Conservation (phyloP, 1,140 invertebrate genomes). For the Pristionchus pacificus region DNA sequence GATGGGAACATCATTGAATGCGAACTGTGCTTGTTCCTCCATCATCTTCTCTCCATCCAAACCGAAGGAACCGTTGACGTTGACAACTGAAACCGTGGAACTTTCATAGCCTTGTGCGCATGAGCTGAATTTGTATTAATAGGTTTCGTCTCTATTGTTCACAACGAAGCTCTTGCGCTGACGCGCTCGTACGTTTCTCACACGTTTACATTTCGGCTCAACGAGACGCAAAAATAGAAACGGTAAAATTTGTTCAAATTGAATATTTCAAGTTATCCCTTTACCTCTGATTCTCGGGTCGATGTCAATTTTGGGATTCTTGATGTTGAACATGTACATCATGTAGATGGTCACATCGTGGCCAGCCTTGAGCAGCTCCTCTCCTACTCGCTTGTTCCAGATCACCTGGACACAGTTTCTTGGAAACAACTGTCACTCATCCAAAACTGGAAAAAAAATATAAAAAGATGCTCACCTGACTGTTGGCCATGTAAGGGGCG, state of each 20-base stretch:
- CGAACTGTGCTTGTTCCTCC: not conserved
- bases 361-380: constrained; percentile 10
- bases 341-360: constrained; percentile 20
- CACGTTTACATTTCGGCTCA: too few relatives aligned
- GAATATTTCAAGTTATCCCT: too few relatives aligned
- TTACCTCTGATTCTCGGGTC: constrained; percentile 1
- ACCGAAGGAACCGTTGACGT: constrained; percentile 9
- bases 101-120: not conserved
- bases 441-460: not conserved
- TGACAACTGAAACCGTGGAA: not conserved
- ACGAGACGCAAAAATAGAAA: too few relatives aligned
- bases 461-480: constrained; percentile 11
- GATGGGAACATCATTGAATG: not conserved
- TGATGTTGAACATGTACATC: not conserved
- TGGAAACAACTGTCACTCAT: not conserved
- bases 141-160: too few relatives aligned
- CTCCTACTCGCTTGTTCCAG: constrained; percentile 16
- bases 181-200: too few relatives aligned
- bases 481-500: constrained; percentile 14
- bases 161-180: too few relatives aligned
- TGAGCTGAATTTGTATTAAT: too few relatives aligned
- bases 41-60: not conserved
- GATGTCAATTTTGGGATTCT: not conserved
- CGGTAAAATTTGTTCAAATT: too few relatives aligned
- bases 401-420: constrained; percentile 2